These are phyloP conservation scores for Kradibia gibbosae DNA, from an alignment of 1,140 invertebrate species.

Conservation along the genomic window DNA sequence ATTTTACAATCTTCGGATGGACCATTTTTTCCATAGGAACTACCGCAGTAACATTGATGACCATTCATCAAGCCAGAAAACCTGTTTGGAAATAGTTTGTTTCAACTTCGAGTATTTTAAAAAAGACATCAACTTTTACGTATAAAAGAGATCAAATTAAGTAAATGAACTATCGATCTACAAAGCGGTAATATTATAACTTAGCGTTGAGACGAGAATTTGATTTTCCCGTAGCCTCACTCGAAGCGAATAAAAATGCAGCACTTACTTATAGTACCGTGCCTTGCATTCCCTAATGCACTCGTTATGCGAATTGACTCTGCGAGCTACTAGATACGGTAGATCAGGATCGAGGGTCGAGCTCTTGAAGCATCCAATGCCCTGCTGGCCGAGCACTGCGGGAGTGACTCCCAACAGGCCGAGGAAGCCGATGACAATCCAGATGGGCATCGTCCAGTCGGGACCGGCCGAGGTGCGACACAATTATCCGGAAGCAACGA, in stretches of 20 bases:
- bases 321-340: slow-evolving; percentile 50
- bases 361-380: slow-evolving; percentile 62
- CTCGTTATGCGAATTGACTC: slow-evolving; percentile 53
- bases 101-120: too few relatives aligned
- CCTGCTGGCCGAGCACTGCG: slow-evolving; percentile 14
- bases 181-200: too few relatives aligned
- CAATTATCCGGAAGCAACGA: too few relatives aligned
- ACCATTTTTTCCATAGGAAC: slow-evolving; percentile 64
- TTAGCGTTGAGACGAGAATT: too few relatives aligned
- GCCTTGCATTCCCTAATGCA: slow-evolving; percentile 61
- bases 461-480: too few relatives aligned
- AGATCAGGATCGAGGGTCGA: slow-evolving; percentile 55
- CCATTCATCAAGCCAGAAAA: slow-evolving; percentile 69
- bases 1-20: slow-evolving; percentile 65
- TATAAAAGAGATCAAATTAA: too few relatives aligned
- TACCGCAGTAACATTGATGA: slow-evolving; percentile 70
- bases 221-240: too few relatives aligned
- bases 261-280: slow-evolving; percentile 65
- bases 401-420: background rate
- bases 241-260: too few relatives aligned
- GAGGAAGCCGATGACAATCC: background rate
- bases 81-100: slow-evolving; percentile 59
- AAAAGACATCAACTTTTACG: too few relatives aligned
- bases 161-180: too few relatives aligned
- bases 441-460: background rate